Percentiles rank a stretch among this genome's conserved stretches.
Evolutionary conservation across 2,797 vertebrate species (phyloP).

Genomic region (Melanotaenia pygmaea): DNA sequence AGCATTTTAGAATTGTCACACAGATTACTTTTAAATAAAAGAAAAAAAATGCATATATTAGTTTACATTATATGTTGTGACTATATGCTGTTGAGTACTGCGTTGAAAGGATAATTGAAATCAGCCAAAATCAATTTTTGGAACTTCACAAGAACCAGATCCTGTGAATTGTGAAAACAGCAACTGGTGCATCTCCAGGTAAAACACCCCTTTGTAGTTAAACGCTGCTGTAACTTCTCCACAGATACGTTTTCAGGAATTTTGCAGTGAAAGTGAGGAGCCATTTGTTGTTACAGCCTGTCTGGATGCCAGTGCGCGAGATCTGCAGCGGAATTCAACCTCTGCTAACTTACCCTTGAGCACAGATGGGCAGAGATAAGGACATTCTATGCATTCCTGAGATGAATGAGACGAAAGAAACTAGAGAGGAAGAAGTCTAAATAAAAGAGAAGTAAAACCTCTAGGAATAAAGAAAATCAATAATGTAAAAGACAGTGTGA

Average conservation of each 20-base stretch:
- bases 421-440: conserved; percentile 9
- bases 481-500: conserved; percentile 18
- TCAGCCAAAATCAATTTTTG: background rate
- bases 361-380: conserved; percentile 77
- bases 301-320: conserved; percentile 52
- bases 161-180: background rate
- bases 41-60: too few relatives aligned
- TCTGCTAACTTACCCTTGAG: conserved; percentile 68
- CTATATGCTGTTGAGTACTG: too few relatives aligned
- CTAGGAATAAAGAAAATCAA: conserved; percentile 26
- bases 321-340: conserved; percentile 73
- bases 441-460: conserved; percentile 33
- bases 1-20: background rate
- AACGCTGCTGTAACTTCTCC: background rate
- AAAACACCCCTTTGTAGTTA: background rate
- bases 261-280: conserved; percentile 25
- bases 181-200: background rate
- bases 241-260: background rate
- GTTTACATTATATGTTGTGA: too few relatives aligned
- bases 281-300: conserved; percentile 19
- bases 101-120: background rate
- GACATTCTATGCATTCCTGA: conserved; percentile 78
- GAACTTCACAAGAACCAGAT: background rate
- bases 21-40: background rate
- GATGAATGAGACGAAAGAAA: conserved; percentile 26